phyloP scores from a whole-genome alignment of 92 coral and sea anemone species.

The Siderastrea siderea region DNA sequence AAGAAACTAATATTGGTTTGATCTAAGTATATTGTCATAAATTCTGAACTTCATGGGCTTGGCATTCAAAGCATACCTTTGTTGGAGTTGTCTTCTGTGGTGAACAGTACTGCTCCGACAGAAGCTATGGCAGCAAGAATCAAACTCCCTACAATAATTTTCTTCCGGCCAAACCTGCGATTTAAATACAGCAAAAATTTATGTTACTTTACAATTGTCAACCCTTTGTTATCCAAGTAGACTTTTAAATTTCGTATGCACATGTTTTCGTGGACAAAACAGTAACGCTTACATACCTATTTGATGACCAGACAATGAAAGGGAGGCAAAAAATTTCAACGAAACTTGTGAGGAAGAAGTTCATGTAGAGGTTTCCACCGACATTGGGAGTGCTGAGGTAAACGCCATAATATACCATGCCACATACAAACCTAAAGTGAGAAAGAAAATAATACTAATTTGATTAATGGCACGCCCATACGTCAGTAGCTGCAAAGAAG shows the following conservation, averaged over 20 bases:
- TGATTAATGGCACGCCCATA: too few species aligned
- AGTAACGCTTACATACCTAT: not conserved
- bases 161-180: slow-evolving; percentile 70
- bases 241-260: too few species aligned
- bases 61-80: slow-evolving; percentile 1
- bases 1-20: not conserved
- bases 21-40: not conserved
- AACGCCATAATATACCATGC: slow-evolving; percentile 82
- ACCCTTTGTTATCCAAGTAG: too few species aligned
- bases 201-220: too few species aligned
- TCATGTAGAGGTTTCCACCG: slow-evolving; percentile 87
- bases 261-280: too few species aligned
- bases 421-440: slow-evolving; percentile 60
- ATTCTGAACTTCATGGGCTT: too few species aligned
- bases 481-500: too few species aligned
- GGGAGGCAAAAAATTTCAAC: slow-evolving; percentile 33
- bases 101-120: slow-evolving; percentile 30
- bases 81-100: slow-evolving; percentile 26
- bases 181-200: not conserved
- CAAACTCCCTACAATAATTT: slow-evolving; percentile 47
- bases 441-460: not conserved
- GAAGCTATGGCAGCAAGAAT: slow-evolving; percentile 57
- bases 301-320: slow-evolving; percentile 18
- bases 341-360: slow-evolving; percentile 62
- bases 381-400: slow-evolving; percentile 67